These are phyloP conservation scores for Idaea biselata DNA, from an alignment of 2,888 invertebrate genomes.

Conservation along the genomic window DNA sequence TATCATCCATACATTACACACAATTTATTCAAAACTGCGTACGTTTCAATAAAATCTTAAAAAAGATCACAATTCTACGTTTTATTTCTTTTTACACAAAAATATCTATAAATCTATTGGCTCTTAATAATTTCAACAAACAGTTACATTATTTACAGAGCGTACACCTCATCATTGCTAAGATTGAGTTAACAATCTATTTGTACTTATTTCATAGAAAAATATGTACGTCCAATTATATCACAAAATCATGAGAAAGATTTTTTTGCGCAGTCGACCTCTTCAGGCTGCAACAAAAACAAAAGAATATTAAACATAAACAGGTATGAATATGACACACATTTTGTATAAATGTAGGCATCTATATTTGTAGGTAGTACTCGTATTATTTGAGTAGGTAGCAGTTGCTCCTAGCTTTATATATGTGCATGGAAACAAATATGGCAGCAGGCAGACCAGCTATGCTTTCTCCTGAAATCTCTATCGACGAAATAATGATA, in stretches of 20 bases:
- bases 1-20: slow-evolving; percentile 16
- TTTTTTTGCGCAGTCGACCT: slow-evolving; percentile 63
- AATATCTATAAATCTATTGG: slow-evolving; percentile 55
- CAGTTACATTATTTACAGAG: slow-evolving; percentile 58
- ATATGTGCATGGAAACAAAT: too few species aligned
- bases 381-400: too few species aligned
- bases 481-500: too few species aligned
- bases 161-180: slow-evolving; percentile 41
- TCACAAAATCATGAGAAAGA: slow-evolving; percentile 63
- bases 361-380: too few species aligned
- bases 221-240: slow-evolving; percentile 72
- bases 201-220: slow-evolving; percentile 79
- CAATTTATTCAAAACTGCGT: slow-evolving; percentile 13
- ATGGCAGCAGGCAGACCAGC: too few species aligned
- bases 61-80: slow-evolving; percentile 49
- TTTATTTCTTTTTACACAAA: slow-evolving; percentile 55
- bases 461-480: too few species aligned
- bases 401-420: too few species aligned
- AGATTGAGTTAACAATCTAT: slow-evolving; percentile 51
- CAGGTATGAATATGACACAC: neutral
- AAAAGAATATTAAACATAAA: slow-evolving; percentile 9
- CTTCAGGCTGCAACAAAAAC: slow-evolving; percentile 66
- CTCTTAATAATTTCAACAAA: slow-evolving; percentile 44
- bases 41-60: slow-evolving; percentile 19
- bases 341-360: neutral